Conservation (phyloP, 2,888 invertebrate genomes). For the Epirrhoe tristata region DNA sequence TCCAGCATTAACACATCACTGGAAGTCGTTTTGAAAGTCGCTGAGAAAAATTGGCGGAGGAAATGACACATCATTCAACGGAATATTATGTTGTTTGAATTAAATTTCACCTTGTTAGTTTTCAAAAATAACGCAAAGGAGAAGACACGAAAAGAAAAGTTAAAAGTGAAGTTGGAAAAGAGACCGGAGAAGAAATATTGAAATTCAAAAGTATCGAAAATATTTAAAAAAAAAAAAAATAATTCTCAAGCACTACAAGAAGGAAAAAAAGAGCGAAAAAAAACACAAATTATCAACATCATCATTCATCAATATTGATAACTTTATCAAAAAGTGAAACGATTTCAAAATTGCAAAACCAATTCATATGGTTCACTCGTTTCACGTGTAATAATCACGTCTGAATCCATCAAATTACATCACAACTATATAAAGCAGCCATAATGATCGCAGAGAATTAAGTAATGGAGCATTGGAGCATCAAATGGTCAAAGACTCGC, state of each 20-base stretch:
- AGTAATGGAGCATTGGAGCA: constrained; percentile 41
- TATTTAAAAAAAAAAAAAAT: too few species aligned
- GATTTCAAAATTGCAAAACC: background rate
- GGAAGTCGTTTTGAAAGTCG: constrained; percentile 46
- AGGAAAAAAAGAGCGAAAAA: too few species aligned
- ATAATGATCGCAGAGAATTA: constrained; percentile 38
- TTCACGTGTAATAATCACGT: background rate
- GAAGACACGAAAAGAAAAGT: background rate
- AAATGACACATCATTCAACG: constrained; percentile 43
- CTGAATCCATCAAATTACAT: constrained; percentile 18
- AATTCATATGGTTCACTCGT: background rate
- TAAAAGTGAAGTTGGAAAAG: too few species aligned
- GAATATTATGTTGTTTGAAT: constrained; percentile 10
- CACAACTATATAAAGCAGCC: constrained; percentile 18
- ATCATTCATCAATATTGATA: too few species aligned
- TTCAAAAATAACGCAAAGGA: too few species aligned
- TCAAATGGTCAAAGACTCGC: constrained; percentile 34
- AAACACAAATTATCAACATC: too few species aligned
- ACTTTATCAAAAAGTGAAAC: too few species aligned
- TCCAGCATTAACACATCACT: constrained; percentile 51
- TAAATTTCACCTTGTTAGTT: constrained; percentile 15
- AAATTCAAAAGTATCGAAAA: too few species aligned
- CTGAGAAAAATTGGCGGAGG: constrained; percentile 46
- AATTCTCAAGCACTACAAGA: too few species aligned
- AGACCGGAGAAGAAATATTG: too few species aligned